Percentiles rank a stretch among this genome's conserved stretches.
These are phyloP conservation scores for Phytoseiulus persimilis DNA, from an alignment of 2,888 invertebrate species.

Conservation along the genomic window DNA sequence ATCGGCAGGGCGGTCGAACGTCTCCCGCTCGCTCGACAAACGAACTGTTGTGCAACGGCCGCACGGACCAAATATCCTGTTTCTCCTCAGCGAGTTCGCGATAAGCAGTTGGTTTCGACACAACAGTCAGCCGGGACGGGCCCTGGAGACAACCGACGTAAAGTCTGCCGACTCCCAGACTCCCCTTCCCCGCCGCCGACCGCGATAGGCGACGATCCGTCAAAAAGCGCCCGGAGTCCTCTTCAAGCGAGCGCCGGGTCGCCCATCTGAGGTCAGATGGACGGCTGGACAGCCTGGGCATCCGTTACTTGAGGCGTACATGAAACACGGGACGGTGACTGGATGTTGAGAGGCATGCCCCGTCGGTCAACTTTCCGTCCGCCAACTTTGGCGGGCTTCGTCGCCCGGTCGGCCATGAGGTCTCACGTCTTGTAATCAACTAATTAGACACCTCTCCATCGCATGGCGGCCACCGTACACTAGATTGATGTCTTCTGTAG, in stretches of 20 bases:
- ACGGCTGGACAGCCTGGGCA: background rate
- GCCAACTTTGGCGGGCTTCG: background rate
- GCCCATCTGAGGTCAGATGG: background rate
- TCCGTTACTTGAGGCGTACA: too few species aligned
- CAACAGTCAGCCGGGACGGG: background rate
- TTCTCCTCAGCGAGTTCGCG: background rate
- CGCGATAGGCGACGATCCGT: background rate
- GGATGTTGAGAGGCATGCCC: background rate
- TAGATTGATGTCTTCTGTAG: background rate
- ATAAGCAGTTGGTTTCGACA: background rate
- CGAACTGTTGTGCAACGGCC: background rate
- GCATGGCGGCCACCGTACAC: background rate
- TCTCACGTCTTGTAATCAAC: background rate
- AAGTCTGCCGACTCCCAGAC: background rate
- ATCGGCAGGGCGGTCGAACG: background rate
- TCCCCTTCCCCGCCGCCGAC: background rate
- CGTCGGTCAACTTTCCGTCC: too few species aligned
- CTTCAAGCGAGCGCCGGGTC: background rate
- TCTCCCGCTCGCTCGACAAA: background rate
- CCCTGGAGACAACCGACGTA: background rate
- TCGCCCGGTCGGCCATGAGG: background rate
- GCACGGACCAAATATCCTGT: background rate
- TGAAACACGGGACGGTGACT: too few species aligned
- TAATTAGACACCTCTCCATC: background rate
- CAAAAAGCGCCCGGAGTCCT: background rate